A percentile compares a stretch with the other conserved stretches of the same genome.
Conservation (phyloP, 2,888 invertebrate genomes). For the Dermolepida albohirtum region DNA sequence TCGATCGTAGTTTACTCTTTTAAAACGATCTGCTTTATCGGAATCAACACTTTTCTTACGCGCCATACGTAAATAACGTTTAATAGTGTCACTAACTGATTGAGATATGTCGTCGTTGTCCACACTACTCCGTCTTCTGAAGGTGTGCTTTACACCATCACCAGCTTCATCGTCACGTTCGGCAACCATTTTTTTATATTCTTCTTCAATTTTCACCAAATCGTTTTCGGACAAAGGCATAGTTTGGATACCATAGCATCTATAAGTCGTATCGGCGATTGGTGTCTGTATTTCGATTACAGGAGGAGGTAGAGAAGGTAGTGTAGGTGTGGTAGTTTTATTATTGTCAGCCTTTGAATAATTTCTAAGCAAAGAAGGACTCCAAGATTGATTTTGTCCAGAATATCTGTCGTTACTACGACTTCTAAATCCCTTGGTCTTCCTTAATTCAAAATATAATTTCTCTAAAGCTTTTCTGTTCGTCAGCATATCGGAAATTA, state of each 20-base stretch:
- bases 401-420: constrained; percentile 47
- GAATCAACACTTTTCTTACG: constrained; percentile 87
- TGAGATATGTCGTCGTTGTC: constrained; percentile 88
- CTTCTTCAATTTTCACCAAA: constrained; percentile 66
- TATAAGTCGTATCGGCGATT: constrained; percentile 66
- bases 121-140: constrained; percentile 79
- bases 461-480: constrained; percentile 80
- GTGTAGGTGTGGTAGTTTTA: constrained; percentile 54
- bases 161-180: constrained; percentile 66
- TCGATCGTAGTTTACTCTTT: constrained; percentile 88
- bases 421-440: constrained; percentile 71
- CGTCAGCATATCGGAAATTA: constrained; percentile 79
- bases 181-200: constrained; percentile 63
- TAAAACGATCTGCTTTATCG: constrained; percentile 84
- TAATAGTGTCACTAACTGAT: constrained; percentile 88
- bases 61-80: constrained; percentile 87
- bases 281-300: constrained; percentile 76
- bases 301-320: constrained; percentile 69
- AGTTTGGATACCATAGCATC: constrained; percentile 73
- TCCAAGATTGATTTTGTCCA: constrained; percentile 52
- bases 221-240: constrained; percentile 70
- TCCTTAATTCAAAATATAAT: constrained; percentile 78
- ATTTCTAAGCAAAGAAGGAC: constrained; percentile 51
- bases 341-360: constrained; percentile 48
- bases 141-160: constrained; percentile 54